Conservation (phyloP, 2,113 vertebrate genomes). For the Ranitomeya variabilis region DNA sequence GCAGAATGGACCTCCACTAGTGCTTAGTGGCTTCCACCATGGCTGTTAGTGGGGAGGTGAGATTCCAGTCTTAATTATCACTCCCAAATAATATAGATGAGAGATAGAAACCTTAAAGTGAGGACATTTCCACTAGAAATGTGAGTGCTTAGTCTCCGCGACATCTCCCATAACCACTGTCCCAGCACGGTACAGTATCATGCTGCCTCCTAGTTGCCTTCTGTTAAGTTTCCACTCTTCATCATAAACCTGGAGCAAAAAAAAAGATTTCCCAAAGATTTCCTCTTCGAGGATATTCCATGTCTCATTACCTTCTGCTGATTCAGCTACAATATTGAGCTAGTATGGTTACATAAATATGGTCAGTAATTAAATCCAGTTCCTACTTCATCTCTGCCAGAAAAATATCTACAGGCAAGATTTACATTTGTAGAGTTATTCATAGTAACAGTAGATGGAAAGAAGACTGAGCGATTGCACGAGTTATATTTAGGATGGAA, state of each 20-base stretch:
- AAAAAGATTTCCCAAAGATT: not conserved
- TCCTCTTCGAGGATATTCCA: not conserved
- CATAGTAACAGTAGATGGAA: not conserved
- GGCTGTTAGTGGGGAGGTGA: too few relatives aligned
- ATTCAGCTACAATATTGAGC: not conserved
- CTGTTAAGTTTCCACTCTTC: not conserved
- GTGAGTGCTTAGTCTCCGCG: not conserved
- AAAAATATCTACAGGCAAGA: constrained; percentile 24
- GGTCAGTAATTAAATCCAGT: constrained; percentile 18
- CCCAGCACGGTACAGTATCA: not conserved
- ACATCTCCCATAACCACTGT: not conserved
- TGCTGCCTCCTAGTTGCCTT: not conserved
- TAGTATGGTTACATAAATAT: not conserved
- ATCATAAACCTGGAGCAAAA: not conserved
- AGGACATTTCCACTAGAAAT: not conserved
- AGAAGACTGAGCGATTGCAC: not conserved
- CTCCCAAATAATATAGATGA: too few relatives aligned
- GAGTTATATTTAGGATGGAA: not conserved
- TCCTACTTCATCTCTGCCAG: constrained; percentile 5
- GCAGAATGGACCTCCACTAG: too few relatives aligned
- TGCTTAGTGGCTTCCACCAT: too few relatives aligned
- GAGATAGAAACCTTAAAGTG: too few relatives aligned
- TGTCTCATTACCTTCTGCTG: constrained; percentile 19
- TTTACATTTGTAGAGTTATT: not conserved
- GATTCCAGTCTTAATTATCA: too few relatives aligned